A percentile compares a stretch with the other conserved stretches of the same genome.
Conservation (phyloP, 2,797 vertebrate genomes). For the Oreortyx pictus region DNA sequence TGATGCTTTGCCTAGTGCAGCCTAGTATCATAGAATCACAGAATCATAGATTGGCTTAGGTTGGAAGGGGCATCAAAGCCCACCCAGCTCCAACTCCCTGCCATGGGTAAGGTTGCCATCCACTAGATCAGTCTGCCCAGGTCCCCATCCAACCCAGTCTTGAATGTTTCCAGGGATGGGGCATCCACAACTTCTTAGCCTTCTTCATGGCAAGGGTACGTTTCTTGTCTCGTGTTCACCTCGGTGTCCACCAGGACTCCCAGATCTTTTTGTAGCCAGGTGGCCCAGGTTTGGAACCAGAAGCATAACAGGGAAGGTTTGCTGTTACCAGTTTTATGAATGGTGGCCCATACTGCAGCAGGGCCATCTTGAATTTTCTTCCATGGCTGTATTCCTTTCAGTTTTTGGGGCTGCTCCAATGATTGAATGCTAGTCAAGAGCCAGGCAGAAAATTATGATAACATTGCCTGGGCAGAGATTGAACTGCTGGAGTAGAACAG, state of each 20-base stretch:
- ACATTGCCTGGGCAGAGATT: background rate
- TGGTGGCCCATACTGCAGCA: background rate
- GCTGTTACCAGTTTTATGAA: background rate
- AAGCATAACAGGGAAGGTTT: background rate
- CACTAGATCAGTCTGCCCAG: too few species aligned
- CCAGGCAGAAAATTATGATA: background rate
- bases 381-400: background rate
- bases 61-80: too few species aligned
- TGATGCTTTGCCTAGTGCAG: background rate
- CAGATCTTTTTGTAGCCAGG: background rate
- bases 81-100: too few species aligned
- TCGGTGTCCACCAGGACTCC: background rate
- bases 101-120: too few species aligned
- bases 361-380: background rate
- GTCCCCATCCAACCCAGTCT: too few species aligned
- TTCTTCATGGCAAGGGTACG: background rate
- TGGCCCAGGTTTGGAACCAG: background rate
- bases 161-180: too few species aligned
- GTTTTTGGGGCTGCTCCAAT: background rate
- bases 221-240: background rate
- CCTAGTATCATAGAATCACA: background rate
- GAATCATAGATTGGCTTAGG: too few species aligned
- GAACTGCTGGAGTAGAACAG: background rate
- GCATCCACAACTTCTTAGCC: background rate
- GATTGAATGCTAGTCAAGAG: fast-evolving